Evolutionary conservation across 2,888 invertebrate genomes (phyloP).

Genomic region (Tetropium fuscum): DNA sequence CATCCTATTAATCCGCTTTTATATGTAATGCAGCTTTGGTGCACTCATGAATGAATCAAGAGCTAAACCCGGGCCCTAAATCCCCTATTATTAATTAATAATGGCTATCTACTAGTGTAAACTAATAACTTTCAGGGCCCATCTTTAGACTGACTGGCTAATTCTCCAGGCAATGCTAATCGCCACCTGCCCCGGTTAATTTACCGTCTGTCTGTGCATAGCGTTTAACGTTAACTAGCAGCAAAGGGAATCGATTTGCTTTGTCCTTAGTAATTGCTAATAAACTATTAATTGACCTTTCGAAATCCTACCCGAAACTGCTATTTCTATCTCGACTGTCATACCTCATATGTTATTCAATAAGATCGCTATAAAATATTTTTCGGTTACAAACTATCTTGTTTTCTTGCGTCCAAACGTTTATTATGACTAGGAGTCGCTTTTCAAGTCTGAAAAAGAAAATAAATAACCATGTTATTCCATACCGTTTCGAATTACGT

Average conservation of each 20-base stretch:
- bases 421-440: constrained; percentile 3
- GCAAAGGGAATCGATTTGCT: constrained; percentile 26
- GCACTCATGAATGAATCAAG: too few relatives aligned
- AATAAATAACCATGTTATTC: constrained; percentile 5
- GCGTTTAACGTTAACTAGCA: constrained; percentile 18
- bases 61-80: too few relatives aligned
- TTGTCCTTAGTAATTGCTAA: constrained; percentile 27
- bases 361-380: background rate
- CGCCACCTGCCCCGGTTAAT: constrained; percentile 25
- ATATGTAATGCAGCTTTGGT: too few relatives aligned
- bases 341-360: background rate
- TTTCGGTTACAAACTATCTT: background rate
- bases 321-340: background rate
- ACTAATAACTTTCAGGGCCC: too few relatives aligned
- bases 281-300: constrained; percentile 8
- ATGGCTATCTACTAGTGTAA: too few relatives aligned
- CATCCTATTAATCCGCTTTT: too few relatives aligned
- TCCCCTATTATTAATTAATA: too few relatives aligned
- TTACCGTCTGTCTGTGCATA: constrained; percentile 17
- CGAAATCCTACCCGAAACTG: background rate
- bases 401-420: too few relatives aligned
- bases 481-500: constrained; percentile 5
- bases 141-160: constrained; percentile 14
- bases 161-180: constrained; percentile 26
- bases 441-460: background rate